Base-by-base conservation (phyloP, 2,888 invertebrate genomes). In the Phymatocera aterrima region DNA sequence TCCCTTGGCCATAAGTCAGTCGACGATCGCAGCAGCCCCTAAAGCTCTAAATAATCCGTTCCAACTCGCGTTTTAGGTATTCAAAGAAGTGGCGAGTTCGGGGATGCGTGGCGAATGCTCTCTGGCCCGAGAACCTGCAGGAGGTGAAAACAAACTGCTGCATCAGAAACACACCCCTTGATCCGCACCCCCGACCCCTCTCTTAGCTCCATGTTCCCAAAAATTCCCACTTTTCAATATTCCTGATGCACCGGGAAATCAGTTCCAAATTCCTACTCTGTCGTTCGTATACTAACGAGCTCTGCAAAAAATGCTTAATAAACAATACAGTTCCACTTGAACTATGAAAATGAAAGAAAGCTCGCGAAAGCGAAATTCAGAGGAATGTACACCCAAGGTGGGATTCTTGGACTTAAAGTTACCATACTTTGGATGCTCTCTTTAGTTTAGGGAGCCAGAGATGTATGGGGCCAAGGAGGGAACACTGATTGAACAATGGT, bases 41-140 rank as follows among this genome's bases (percentile, higher is more conserved):
- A 10, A 5, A 6, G 72, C 78, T 72, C 70, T 78, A 74, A 78
- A 78, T 78, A 78, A 78, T 78, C 78, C 78, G 37, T 72, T 75
- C 31, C 57, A 75, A 46, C 40, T 51, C 31, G 31, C 31, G 21
- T 57, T 75, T 37, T 31, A 18, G 37, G 60, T 57, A 75, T 75
- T 75, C 75, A 75, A 75, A 75, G 75, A 75, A 75, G 54, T 57
- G 40, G 51, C 48, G 72, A 72, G 28, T 72, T 28, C 72, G 51
- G 72, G 72, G 72, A 72, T 72, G 72, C 72, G 72, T 72, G 51
- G 51, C 48, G n/a, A 72, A 51, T 10, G 34, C 31, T 72, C 72
- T 21, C 8, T 34, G 15, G 40, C 75, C 57, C 40, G 75, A 15
- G 57, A 75, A 15, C 18, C 37, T n/a, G n/a, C 15, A 18, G n/a